Conservation (phyloP, 2,113 vertebrate species). For the Cervus canadensis region DNA sequence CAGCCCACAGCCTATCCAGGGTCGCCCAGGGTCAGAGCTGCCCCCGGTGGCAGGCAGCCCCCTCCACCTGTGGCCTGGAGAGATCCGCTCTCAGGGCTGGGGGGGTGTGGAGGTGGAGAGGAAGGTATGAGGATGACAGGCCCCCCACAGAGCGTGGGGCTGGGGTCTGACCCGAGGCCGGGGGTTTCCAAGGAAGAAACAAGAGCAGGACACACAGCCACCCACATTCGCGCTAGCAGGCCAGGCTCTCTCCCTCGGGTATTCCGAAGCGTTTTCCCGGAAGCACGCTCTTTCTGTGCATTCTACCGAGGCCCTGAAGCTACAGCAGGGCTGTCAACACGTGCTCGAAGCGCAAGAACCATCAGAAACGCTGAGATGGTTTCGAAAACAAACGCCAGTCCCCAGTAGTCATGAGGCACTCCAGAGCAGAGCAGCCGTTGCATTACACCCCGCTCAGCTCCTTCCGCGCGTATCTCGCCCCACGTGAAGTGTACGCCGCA, state of each 20-base stretch:
- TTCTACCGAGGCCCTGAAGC: neutral
- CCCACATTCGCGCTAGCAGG: neutral
- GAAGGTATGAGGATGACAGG: neutral
- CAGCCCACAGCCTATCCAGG: accelerated
- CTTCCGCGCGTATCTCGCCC: accelerated
- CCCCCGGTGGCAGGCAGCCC: neutral
- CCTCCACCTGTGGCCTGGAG: accelerated
- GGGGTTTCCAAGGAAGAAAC: neutral
- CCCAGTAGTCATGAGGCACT: neutral
- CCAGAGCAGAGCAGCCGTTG: neutral
- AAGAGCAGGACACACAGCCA: accelerated
- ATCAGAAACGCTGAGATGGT: accelerated
- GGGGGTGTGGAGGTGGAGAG: accelerated
- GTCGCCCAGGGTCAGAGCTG: accelerated
- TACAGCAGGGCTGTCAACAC: accelerated
- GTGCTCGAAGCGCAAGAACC: neutral
- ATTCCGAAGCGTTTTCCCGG: accelerated
- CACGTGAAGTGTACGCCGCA: accelerated
- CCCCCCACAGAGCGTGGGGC: accelerated
- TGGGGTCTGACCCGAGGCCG: neutral
- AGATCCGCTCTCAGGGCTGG: neutral
- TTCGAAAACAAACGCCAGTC: neutral
- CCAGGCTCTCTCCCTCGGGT: neutral
- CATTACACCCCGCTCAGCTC: accelerated
- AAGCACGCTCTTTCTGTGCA: accelerated